These are phyloP conservation scores for Mimumesa dahlbomi DNA, from an alignment of 2,888 invertebrate genomes.

Conservation along the genomic window DNA sequence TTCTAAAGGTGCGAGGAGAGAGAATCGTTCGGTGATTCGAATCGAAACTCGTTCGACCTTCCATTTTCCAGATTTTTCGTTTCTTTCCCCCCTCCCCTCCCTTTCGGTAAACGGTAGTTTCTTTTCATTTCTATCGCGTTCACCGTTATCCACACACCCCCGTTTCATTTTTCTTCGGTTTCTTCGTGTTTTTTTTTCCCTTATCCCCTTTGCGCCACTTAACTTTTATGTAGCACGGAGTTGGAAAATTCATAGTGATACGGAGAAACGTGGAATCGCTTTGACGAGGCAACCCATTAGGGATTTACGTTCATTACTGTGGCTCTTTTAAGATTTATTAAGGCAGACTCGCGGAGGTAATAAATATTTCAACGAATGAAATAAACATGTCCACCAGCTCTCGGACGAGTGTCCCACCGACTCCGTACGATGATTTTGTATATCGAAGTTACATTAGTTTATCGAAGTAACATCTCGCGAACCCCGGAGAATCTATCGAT, in stretches of 20 bases:
- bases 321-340: neutral
- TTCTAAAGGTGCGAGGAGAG: too few relatives aligned
- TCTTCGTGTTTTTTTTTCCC: neutral
- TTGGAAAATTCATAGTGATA: neutral
- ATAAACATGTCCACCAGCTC: too few relatives aligned
- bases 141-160: neutral
- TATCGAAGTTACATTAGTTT: too few relatives aligned
- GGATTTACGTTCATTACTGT: constrained; percentile 10
- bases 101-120: too few relatives aligned
- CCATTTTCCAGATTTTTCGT: neutral
- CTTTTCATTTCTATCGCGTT: too few relatives aligned
- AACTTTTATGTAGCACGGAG: neutral
- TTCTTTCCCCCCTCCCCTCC: neutral
- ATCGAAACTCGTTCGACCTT: neutral
- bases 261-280: too few relatives aligned
- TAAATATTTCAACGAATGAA: too few relatives aligned
- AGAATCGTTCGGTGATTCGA: too few relatives aligned
- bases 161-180: neutral
- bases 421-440: too few relatives aligned
- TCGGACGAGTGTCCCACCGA: too few relatives aligned
- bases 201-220: neutral
- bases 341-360: neutral
- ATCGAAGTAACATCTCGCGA: too few relatives aligned
- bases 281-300: constrained; percentile 2
- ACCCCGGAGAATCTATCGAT: too few relatives aligned